Evolutionary conservation across 2,113 vertebrate genomes (phyloP).

Genomic region (Penelope pileata): DNA sequence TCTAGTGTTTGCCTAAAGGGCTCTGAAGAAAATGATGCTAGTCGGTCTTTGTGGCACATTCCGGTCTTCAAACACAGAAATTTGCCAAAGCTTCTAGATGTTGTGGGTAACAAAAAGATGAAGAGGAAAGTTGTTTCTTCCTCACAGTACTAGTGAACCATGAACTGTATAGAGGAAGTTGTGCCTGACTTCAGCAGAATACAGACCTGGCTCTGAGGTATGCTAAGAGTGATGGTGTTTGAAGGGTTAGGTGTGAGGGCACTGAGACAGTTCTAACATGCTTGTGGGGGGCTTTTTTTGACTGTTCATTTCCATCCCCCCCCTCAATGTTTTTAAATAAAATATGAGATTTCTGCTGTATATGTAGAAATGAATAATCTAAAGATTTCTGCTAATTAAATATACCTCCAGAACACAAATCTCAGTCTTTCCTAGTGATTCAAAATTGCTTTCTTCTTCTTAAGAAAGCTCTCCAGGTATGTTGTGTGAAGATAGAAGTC

Average conservation of each 20-base stretch:
- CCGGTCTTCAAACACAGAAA: background rate
- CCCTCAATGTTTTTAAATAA: background rate
- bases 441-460: background rate
- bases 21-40: background rate
- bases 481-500: background rate
- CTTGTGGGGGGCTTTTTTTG: background rate
- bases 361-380: background rate
- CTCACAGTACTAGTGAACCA: background rate
- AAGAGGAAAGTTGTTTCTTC: background rate
- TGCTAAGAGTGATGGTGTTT: background rate
- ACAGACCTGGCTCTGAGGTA: background rate
- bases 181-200: background rate
- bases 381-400: background rate
- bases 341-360: background rate
- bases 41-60: background rate
- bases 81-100: background rate
- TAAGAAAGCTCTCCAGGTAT: slow-evolving; percentile 1
- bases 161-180: background rate
- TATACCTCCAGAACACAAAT: background rate
- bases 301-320: background rate
- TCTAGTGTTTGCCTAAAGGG: background rate
- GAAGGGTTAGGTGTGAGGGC: background rate
- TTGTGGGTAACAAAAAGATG: background rate
- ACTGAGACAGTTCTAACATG: background rate
- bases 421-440: background rate